A percentile compares a stretch with the other conserved stretches of the same genome.
Evolutionary conservation across 1,140 invertebrate species (phyloP).

Genomic region (Eriosoma lanigerum): DNA sequence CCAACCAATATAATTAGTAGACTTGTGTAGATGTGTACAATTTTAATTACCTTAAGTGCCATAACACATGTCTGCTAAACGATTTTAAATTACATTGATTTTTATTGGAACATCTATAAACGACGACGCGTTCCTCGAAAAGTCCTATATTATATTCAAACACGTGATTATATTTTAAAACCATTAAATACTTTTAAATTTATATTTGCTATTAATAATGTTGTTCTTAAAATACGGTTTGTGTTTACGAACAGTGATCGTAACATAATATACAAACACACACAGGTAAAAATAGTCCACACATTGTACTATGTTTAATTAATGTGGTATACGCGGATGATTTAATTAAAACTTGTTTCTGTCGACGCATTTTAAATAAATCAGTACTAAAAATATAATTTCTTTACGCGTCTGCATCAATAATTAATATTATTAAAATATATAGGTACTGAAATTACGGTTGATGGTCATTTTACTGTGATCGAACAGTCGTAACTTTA

Average conservation of each 20-base stretch:
- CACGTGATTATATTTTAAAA: background rate
- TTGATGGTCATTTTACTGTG: too few relatives aligned
- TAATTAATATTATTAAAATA: too few relatives aligned
- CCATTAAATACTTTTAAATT: background rate
- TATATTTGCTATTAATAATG: slow-evolving; percentile 1
- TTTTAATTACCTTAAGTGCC: background rate
- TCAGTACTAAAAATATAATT: background rate
- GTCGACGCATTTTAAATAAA: background rate
- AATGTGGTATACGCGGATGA: background rate
- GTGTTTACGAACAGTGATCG: background rate
- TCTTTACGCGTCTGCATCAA: background rate
- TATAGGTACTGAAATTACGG: too few relatives aligned
- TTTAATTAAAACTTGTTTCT: slow-evolving; percentile 30
- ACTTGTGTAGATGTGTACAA: too few relatives aligned
- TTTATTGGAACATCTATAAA: background rate
- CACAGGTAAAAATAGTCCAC: background rate
- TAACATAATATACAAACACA: background rate
- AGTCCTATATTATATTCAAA: background rate
- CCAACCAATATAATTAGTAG: background rate
- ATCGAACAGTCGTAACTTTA: too few relatives aligned
- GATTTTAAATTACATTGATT: background rate
- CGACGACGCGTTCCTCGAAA: background rate
- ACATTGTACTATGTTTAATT: background rate
- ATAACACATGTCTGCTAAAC: background rate
- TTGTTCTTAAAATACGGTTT: slow-evolving; percentile 6